Base-by-base conservation (phyloP, 2,888 invertebrate genomes). In the Dicycla oo region DNA sequence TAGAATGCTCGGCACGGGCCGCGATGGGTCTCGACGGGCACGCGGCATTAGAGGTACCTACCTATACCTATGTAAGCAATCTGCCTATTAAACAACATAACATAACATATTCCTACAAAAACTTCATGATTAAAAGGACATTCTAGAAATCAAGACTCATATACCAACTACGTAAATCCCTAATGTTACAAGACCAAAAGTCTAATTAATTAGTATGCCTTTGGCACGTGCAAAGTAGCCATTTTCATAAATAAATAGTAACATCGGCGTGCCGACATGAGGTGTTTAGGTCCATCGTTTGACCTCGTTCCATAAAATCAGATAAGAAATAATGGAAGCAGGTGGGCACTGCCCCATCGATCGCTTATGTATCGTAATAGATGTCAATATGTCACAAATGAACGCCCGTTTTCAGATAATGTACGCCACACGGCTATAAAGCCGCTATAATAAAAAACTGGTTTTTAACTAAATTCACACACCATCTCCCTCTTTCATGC, bases 251-350 rank as follows among this genome's bases (percentile, higher is more conserved):
- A 85, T 84, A 86, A 85, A 75, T 75, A 70, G 70, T 68, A 69
- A 67, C 63, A 60, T 45, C 61, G 40, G 38, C 60, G 51, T 69
- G 38, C 38, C 38, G 38, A 63, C 47, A 82, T 61, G 66, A 49
- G 69, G 74, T 74, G 65, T 63, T n/a, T 63, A 71, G 72, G 85
- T 86, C 86, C 88, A 86, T 86, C 86, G 80, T 83, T 84, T 88
- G 93, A 89, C 94, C 94, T 93, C 91, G 91, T 90, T 91, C 87
- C 86, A 91, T 81, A 81, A 90, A 91, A 93, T 93, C 93, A 88
- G 93, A 94, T 93, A 94, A 93, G 88, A 90, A 91, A 92, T 92
- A 92, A 92, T 92, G 88, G 88, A 88, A 85, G 86, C 90, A 92
- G 89, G 91, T 91, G 91, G 85, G 85, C 86, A 83, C 78, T 71